Evolutionary conservation across 1,140 invertebrate genomes (phyloP), one percentile per base, ranked within the genome.

Genomic region (Armadillidium nasatum): DNA sequence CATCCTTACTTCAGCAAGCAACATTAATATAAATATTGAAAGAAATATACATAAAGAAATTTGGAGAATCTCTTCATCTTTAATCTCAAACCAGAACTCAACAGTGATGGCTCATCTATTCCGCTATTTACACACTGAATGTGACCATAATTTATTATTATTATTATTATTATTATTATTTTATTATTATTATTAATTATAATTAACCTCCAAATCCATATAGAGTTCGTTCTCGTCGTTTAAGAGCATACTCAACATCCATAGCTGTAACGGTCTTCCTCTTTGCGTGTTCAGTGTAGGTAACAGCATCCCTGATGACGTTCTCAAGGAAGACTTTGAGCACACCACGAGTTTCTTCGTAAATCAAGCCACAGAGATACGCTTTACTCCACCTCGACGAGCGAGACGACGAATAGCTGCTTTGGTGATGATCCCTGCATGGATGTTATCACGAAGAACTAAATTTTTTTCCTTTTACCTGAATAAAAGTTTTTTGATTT

Each of bases 161-260:
- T n/a, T n/a, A n/a, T n/a, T n/a, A n/a, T n/a, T n/a, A n/a, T n/a
- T n/a, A 33, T 23, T 33, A 1, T 21, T 71, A 23, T n/a, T 13
- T 60, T 11, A 33, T 71, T 21, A 71, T 71, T 10, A n/a, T n/a
- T n/a, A n/a, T n/a, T n/a, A n/a, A 73, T 74, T 74, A 10, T 81
- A 71, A 78, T 85, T 86, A 88, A 82, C 87, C 88, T 50, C 88
- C 88, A 81, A 89, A 89, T 79, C 88, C 87, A 83, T 88, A 89
- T 19, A 89, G 83, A 46, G 87, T 89, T 71, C 91, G 86, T 45
- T 93, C 93, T 86, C 94, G 92, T 71, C 92, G 85, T 84, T 94
- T 94, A 80, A 94, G 85, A 43, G 92, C 92, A 82, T 94, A 94
- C 22, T 94, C 93, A 15, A 94, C 91, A 83, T 94, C 92, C 92